These are phyloP conservation scores for Axis porcinus DNA, from an alignment of 2,113 vertebrate species.

Conservation along the genomic window DNA sequence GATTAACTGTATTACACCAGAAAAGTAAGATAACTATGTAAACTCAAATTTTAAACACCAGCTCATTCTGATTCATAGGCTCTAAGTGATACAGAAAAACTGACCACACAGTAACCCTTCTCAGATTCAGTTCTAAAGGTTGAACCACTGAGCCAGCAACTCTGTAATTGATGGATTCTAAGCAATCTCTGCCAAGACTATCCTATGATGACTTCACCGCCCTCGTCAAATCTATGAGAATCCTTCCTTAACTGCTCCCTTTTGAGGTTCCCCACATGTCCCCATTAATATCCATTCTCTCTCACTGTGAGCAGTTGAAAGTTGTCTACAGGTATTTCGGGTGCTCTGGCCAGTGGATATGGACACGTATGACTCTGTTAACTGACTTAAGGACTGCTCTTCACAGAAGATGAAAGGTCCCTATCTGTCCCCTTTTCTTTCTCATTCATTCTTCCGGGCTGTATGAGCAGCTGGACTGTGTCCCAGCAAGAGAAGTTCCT, in stretches of 20 bases:
- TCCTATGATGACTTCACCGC: accelerated
- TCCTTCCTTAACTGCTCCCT: background rate
- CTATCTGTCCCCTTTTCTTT: background rate
- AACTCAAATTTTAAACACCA: background rate
- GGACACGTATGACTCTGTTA: background rate
- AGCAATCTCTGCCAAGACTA: background rate
- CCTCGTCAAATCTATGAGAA: background rate
- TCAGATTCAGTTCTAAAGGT: background rate
- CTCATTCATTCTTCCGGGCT: background rate
- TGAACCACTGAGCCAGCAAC: background rate
- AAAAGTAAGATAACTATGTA: background rate
- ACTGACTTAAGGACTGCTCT: background rate
- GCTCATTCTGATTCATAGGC: background rate
- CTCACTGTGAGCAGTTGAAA: background rate
- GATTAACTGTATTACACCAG: background rate
- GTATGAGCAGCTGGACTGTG: background rate
- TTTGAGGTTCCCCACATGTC: background rate
- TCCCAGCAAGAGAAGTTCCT: background rate
- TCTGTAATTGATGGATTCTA: background rate
- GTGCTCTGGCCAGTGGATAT: background rate
- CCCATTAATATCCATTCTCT: accelerated
- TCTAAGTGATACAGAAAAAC: background rate
- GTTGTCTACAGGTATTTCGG: background rate
- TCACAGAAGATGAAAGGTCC: background rate
- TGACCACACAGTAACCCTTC: background rate